Conservation (phyloP, 2,888 invertebrate genomes). For the Aphodius sticticus region DNA sequence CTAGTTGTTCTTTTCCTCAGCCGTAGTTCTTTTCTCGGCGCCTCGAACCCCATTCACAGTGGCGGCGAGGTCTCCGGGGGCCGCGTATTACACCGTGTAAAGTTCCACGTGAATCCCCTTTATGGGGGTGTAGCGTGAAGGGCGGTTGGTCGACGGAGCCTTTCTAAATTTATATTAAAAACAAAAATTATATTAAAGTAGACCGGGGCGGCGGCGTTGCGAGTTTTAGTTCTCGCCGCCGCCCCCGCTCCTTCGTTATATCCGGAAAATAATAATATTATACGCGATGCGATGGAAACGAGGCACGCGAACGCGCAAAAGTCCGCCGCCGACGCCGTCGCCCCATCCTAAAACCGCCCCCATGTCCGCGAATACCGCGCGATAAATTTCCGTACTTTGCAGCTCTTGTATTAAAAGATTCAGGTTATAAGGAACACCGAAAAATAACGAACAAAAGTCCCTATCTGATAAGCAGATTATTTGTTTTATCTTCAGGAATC, state of each 20-base stretch:
- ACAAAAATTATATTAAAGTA: constrained; percentile 27
- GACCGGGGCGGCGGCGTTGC: not conserved
- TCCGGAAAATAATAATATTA: constrained; percentile 7
- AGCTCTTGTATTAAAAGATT: too few relatives aligned
- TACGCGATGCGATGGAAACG: not conserved
- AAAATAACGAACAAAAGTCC: too few relatives aligned
- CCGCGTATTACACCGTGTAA: constrained; percentile 9
- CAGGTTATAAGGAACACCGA: too few relatives aligned
- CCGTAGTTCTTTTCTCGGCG: not conserved
- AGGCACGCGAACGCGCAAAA: not conserved
- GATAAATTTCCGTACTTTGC: not conserved
- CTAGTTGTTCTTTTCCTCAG: not conserved
- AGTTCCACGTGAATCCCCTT: constrained; percentile 20
- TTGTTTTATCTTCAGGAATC: too few relatives aligned
- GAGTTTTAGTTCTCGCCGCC: not conserved
- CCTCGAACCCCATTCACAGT: not conserved
- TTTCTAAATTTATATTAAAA: constrained; percentile 31
- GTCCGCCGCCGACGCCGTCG: not conserved
- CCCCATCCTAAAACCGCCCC: not conserved
- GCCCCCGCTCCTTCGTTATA: constrained; percentile 16
- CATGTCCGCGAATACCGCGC: not conserved
- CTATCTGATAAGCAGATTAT: too few relatives aligned
- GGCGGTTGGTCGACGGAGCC: not conserved
- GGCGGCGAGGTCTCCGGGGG: constrained; percentile 9
- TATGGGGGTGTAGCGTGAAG: not conserved